Conservation (phyloP, 1,140 invertebrate genomes). For the Thalassaphorura encarpata region DNA sequence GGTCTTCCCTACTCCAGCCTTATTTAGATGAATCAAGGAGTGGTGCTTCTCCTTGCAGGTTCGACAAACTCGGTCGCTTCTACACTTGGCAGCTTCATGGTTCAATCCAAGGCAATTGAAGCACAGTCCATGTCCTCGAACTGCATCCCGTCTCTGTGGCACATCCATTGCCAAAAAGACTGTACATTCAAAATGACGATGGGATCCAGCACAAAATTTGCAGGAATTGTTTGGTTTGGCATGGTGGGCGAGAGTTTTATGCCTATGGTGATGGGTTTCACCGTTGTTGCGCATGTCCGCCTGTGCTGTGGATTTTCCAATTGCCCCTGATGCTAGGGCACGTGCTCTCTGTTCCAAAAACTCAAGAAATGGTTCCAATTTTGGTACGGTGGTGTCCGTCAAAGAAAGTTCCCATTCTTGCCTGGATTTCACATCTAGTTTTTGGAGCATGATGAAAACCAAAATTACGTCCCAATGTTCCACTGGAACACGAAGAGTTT, state of each 20-base stretch:
- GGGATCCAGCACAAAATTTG: slow-evolving; percentile 30
- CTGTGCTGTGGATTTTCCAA: neutral
- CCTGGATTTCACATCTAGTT: slow-evolving; percentile 5
- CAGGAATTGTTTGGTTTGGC: slow-evolving; percentile 25
- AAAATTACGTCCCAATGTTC: slow-evolving; percentile 5
- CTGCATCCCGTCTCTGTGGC: neutral
- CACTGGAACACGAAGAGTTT: neutral
- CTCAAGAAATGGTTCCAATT: neutral
- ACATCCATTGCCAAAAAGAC: neutral
- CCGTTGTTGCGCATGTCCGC: neutral
- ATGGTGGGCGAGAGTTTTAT: slow-evolving; percentile 7
- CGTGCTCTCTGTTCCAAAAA: neutral
- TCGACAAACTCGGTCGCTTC: neutral
- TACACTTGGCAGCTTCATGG: neutral
- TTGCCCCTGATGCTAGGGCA: neutral
- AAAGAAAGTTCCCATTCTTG: slow-evolving; percentile 1
- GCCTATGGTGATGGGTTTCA: neutral
- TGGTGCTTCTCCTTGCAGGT: neutral
- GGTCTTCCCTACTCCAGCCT: neutral
- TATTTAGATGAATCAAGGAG: neutral
- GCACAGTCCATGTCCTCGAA: neutral
- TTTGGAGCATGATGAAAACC: neutral
- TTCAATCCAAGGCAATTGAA: neutral
- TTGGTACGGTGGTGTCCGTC: neutral
- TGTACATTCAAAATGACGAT: neutral